Evolutionary conservation across 2,888 invertebrate genomes (phyloP), one percentile per base, ranked within the genome.

Genomic region (Conomelus anceps): DNA sequence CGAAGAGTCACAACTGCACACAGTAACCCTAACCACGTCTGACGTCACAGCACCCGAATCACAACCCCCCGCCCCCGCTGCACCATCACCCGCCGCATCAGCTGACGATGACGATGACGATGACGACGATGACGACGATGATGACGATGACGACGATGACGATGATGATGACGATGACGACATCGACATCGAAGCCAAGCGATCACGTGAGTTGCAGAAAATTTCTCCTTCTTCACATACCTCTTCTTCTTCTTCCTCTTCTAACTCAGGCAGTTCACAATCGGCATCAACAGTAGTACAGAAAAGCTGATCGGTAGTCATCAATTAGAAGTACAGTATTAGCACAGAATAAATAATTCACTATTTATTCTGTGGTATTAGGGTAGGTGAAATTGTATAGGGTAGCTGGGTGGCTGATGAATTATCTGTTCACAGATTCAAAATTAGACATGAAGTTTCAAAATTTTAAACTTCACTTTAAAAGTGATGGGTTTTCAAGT

Each of bases 191-290:
- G 95, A 95, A 93, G 95, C 96, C 92, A 95, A 95, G 93, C 94
- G 94, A 94, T 95, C 97, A 97, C 97, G 97, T 97, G 97, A 97
- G 97, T 97, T 96, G 93, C 97, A 96, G 87, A 87, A 24, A 23
- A 86, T 86, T 22, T 63, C 63, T 63, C n/a, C 63, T 22, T 63
- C 63, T 63, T 63, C 63, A 63, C 63, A 4, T 17, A 22, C 13
- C 26, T 86, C 86, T n/a, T 23, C 23, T n/a, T 85, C 85, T 20
- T n/a, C 85, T 11, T 85, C 85, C n/a, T 85, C 85, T n/a, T 86
- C 86, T 86, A 22, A 22, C 29, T 86, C 86, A 7, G 23, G 7
- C 26, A 26, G 17, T 20, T 23, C 86, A 11, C 0, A 3, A 23
- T 85, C 85, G 23, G 23, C 85, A 3, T 22, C 85, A n/a, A 26